A percentile compares a stretch with the other conserved stretches of the same genome.
phyloP scores from a whole-genome alignment of 2,888 invertebrate species.

The Tuta absoluta region DNA sequence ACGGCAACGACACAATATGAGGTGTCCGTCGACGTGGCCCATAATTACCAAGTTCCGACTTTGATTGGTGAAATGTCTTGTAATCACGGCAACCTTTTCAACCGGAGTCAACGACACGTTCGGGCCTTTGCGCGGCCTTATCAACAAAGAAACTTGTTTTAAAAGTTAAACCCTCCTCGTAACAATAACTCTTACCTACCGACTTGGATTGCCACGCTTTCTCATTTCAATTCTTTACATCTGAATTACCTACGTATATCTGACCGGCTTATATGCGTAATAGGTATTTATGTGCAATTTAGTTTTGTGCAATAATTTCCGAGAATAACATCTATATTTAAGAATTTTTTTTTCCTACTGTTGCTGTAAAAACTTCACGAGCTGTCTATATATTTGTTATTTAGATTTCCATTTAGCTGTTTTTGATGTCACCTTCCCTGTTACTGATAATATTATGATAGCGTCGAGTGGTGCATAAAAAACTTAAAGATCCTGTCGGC shows the following conservation, averaged over 20 bases:
- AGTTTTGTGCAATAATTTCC: too few species aligned
- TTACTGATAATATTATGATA: too few species aligned
- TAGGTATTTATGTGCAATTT: too few species aligned
- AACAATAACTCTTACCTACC: slow-evolving; percentile 57
- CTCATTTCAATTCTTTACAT: slow-evolving; percentile 62
- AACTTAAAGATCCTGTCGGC: too few species aligned
- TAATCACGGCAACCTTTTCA: slow-evolving; percentile 24
- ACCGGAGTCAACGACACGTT: slow-evolving; percentile 61
- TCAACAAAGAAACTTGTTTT: slow-evolving; percentile 75
- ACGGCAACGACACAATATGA: background rate
- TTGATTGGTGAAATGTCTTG: slow-evolving; percentile 24
- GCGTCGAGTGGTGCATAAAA: too few species aligned
- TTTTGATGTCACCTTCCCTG: too few species aligned
- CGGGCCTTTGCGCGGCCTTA: slow-evolving; percentile 62
- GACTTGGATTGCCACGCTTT: slow-evolving; percentile 60
- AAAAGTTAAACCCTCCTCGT: slow-evolving; percentile 46
- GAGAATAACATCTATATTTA: too few species aligned
- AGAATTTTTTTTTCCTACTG: too few species aligned
- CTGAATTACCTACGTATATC: slow-evolving; percentile 31
- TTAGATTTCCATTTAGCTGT: too few species aligned
- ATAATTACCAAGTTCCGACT: slow-evolving; percentile 3
- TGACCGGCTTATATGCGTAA: background rate
- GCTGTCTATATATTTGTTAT: too few species aligned
- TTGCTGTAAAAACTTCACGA: too few species aligned
- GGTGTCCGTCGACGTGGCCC: background rate